These are phyloP conservation scores for Amphipyra berbera DNA, from an alignment of 2,888 invertebrate species.

Conservation along the genomic window DNA sequence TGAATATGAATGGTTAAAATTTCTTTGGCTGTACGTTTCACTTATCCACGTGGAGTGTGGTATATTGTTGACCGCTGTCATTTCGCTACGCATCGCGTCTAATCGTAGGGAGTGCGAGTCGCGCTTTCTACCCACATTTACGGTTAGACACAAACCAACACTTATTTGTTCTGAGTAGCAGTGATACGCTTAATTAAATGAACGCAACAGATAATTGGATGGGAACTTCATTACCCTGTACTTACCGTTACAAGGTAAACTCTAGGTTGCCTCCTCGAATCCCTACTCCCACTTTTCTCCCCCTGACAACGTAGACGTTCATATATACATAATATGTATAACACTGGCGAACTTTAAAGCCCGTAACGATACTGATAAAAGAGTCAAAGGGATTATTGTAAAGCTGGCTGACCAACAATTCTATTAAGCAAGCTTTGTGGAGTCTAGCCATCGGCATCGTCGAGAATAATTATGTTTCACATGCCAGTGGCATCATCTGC, in stretches of 20 bases:
- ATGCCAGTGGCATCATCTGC: not conserved
- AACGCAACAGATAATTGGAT: constrained; percentile 54
- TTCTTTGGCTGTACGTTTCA: constrained; percentile 3
- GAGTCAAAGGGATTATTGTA: constrained; percentile 36
- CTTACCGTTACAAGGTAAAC: constrained; percentile 35
- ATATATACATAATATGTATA: constrained; percentile 3
- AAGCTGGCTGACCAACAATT: constrained; percentile 33
- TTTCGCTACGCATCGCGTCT: constrained; percentile 54
- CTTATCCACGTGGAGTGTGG: constrained; percentile 25
- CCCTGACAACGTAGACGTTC: constrained; percentile 12
- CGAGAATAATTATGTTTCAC: constrained; percentile 9
- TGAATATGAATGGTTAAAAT: not conserved
- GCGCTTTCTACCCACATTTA: constrained; percentile 76
- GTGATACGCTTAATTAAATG: constrained; percentile 58
- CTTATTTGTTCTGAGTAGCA: constrained; percentile 52
- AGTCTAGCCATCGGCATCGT: constrained; percentile 17
- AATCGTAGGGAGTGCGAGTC: constrained; percentile 65
- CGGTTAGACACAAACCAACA: constrained; percentile 65
- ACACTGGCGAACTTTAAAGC: constrained; percentile 32
- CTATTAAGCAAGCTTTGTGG: constrained; percentile 38
- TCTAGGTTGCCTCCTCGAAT: constrained; percentile 9
- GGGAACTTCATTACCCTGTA: constrained; percentile 27
- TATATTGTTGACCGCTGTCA: constrained; percentile 47
- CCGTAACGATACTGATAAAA: constrained; percentile 41
- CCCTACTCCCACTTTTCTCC: constrained; percentile 21